Evolutionary conservation across 2,113 vertebrate species (phyloP), one percentile per base, ranked within the genome.

Genomic region (Notothenia rossii): DNA sequence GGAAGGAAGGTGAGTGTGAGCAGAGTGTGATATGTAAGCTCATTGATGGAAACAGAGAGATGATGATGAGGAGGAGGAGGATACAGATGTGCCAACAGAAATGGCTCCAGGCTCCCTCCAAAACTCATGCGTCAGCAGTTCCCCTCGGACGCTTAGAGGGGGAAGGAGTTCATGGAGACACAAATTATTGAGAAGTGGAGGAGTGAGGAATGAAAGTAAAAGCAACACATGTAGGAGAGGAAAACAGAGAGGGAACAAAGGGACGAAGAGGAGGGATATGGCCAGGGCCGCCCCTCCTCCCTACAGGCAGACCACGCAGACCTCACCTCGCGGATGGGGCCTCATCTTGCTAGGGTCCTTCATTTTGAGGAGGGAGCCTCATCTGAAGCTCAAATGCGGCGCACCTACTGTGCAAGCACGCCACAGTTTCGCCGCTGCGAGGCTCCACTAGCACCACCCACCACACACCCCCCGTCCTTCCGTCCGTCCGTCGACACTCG

Each of bases 41-140:
- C 14, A 54, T 13, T 25, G 17, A 45, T 50, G n/a, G 12, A 60
- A 78, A 22, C 9, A 67, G 18, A 55, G 56, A 22, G 25, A 71
- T 78, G 20, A 75, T 74, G 20, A 81, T 78, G 20, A 81, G 66
- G 73, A 68, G 22, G 46, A 74, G 58, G 71, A 62, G 20, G 75
- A 66, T 66, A 22, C 12, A 61, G 54, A 17, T 48, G 66, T 58
- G 55, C 4, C 10, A 79, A 67, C 50, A 68, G 33, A 82, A 67
- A 72, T 18, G 14, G 65, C 55, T 72, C 25, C 1, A 72, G 75
- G 43, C 75, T 75, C 15, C 65, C 20, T 60, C 48, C 18, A 45
- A 18, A 15, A 13, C n/a, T 53, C 12, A 36, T 43, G 46, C 10
- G 3, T 60, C 72, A 59, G 29, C 60, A 7, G 17, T 18, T 45